A percentile compares a stretch with the other conserved stretches of the same genome.
These are phyloP conservation scores for Platycercus adscitus DNA, from an alignment of 2,113 vertebrate genomes.

Conservation along the genomic window DNA sequence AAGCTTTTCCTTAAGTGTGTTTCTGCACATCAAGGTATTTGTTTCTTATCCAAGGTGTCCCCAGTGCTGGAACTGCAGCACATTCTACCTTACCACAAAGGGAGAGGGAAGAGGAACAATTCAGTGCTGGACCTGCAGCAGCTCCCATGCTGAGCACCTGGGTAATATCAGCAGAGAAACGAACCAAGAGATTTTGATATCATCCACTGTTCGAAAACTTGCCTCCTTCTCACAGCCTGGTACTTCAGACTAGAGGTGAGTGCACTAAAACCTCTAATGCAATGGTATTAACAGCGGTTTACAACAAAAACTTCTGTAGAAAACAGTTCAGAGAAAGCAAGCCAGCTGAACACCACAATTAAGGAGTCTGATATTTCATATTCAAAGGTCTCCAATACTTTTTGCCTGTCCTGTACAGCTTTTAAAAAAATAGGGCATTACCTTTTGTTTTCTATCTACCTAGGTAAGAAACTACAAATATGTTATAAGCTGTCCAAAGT, in stretches of 20 bases:
- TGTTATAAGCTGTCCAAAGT: conserved; percentile 27
- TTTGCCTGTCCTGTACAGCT: conserved; percentile 52
- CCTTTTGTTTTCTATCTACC: conserved; percentile 29
- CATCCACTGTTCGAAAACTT: not conserved
- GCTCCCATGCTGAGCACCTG: conserved; percentile 22
- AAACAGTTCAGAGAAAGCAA: conserved; percentile 28
- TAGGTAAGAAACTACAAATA: conserved; percentile 59
- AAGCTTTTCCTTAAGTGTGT: not conserved
- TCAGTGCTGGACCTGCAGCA: not conserved
- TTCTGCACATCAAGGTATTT: not conserved
- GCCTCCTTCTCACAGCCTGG: not conserved
- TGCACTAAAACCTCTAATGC: not conserved
- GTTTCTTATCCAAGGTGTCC: not conserved
- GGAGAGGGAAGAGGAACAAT: not conserved
- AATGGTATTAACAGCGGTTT: conserved; percentile 1
- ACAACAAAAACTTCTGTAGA: not conserved
- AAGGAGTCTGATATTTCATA: not conserved
- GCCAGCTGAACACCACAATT: not conserved
- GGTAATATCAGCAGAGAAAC: not conserved
- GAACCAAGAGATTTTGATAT: not conserved
- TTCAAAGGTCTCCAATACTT: not conserved
- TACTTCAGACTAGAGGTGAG: not conserved
- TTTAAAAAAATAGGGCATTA: conserved; percentile 68
- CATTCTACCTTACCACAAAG: not conserved
- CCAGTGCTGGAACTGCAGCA: not conserved